These are phyloP conservation scores for Planococcus citri DNA, from an alignment of 1,140 invertebrate species.

Conservation along the genomic window DNA sequence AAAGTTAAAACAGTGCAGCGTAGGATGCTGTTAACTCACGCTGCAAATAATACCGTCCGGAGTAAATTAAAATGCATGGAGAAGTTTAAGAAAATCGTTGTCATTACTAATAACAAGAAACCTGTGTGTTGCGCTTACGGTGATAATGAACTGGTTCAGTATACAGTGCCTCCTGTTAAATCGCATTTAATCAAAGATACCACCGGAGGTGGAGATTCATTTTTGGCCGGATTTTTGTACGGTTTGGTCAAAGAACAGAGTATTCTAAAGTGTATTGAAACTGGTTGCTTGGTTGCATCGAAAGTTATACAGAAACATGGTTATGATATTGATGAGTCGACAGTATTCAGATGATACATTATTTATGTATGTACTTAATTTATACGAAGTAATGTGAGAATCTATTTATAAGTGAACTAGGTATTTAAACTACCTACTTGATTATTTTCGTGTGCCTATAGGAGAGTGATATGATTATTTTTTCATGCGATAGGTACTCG, in stretches of 20 bases:
- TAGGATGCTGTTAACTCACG: not conserved
- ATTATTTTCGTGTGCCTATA: no score
- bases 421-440: no score
- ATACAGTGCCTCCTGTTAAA: not conserved
- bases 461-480: no score
- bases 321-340: not conserved
- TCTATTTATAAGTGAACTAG: no score
- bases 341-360: not conserved
- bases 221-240: conserved; percentile 6
- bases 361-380: no score
- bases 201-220: not conserved
- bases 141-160: not conserved
- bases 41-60: not conserved
- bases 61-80: not conserved
- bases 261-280: not conserved
- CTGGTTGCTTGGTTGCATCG: not conserved
- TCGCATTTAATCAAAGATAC: not conserved
- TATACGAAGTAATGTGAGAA: no score
- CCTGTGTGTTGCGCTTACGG: not conserved
- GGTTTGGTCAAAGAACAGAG: not conserved
- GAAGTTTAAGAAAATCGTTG: not conserved
- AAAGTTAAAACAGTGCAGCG: not conserved
- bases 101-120: not conserved
- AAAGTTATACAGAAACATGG: not conserved
- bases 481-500: no score